These are phyloP conservation scores for Gryllus bimaculatus DNA, from an alignment of 1,140 invertebrate genomes.

Conservation along the genomic window DNA sequence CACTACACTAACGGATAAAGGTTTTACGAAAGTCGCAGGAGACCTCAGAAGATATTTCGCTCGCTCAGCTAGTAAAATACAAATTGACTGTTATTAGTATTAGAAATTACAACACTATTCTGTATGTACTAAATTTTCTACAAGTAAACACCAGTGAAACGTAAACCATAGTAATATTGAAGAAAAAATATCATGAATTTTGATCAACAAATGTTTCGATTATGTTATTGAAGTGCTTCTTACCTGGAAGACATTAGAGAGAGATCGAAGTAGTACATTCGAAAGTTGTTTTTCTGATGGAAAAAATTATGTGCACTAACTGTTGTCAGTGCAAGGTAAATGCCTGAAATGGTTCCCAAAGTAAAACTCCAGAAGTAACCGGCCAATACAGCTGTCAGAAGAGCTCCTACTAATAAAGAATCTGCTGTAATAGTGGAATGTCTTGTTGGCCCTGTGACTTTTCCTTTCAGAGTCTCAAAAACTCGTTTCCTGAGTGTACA, in stretches of 20 bases:
- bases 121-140: no score
- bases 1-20: no score
- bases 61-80: no score
- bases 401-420: slow-evolving; percentile 37
- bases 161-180: no score
- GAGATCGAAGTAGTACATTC: slow-evolving; percentile 73
- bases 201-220: not conserved
- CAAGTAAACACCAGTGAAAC: no score
- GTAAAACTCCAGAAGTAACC: slow-evolving; percentile 36
- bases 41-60: no score
- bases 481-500: slow-evolving; percentile 29
- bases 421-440: slow-evolving; percentile 38
- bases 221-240: slow-evolving; percentile 14
- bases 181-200: no score
- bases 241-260: slow-evolving; percentile 51
- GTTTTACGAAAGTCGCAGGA: no score
- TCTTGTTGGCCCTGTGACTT: not conserved
- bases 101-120: no score
- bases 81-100: no score
- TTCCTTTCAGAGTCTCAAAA: slow-evolving; percentile 8
- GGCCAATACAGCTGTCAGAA: slow-evolving; percentile 42
- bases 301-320: slow-evolving; percentile 71
- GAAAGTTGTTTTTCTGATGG: slow-evolving; percentile 67
- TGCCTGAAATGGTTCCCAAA: slow-evolving; percentile 38
- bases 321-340: slow-evolving; percentile 44